A percentile compares a stretch with the other conserved stretches of the same genome.
Conservation (phyloP, 1,140 invertebrate species). For the Delia radicum region DNA sequence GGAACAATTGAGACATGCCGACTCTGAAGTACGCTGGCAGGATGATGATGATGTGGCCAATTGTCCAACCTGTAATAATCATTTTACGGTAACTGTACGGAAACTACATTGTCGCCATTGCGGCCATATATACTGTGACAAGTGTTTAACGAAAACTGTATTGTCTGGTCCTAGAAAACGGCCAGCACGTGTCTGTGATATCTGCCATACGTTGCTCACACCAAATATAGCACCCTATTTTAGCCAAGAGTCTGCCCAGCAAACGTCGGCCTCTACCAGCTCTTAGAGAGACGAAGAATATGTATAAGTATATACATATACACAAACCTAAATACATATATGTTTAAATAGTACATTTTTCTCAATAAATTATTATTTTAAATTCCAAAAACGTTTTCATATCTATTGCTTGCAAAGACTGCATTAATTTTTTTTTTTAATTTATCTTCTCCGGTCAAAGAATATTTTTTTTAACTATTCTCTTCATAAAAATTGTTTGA, state of each 20-base stretch:
- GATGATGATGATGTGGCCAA: slow-evolving; percentile 93
- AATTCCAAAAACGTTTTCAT: neutral
- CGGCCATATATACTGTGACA: slow-evolving; percentile 90
- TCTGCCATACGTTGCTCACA: slow-evolving; percentile 95
- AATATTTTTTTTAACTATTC: too few relatives aligned
- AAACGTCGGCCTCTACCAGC: neutral
- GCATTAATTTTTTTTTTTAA: too few relatives aligned
- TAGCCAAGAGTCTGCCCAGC: slow-evolving; percentile 79
- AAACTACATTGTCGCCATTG: slow-evolving; percentile 93
- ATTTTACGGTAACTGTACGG: slow-evolving; percentile 68
- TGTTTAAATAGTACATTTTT: neutral
- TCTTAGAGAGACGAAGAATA: neutral
- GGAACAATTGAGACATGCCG: slow-evolving; percentile 90
- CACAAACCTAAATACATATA: neutral
- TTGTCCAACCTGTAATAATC: slow-evolving; percentile 78
- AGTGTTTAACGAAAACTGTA: slow-evolving; percentile 81
- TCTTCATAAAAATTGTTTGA: too few relatives aligned
- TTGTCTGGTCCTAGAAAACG: slow-evolving; percentile 82
- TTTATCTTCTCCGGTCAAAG: too few relatives aligned
- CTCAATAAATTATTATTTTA: neutral
- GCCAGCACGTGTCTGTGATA: slow-evolving; percentile 88
- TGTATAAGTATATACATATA: neutral
- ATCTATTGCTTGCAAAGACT: too few relatives aligned
- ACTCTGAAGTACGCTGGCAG: slow-evolving; percentile 94
- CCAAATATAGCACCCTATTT: slow-evolving; percentile 93